Percentiles rank a stretch among this genome's conserved stretches.
Conservation (phyloP, 2,888 invertebrate species). For the Metalampra italica region DNA sequence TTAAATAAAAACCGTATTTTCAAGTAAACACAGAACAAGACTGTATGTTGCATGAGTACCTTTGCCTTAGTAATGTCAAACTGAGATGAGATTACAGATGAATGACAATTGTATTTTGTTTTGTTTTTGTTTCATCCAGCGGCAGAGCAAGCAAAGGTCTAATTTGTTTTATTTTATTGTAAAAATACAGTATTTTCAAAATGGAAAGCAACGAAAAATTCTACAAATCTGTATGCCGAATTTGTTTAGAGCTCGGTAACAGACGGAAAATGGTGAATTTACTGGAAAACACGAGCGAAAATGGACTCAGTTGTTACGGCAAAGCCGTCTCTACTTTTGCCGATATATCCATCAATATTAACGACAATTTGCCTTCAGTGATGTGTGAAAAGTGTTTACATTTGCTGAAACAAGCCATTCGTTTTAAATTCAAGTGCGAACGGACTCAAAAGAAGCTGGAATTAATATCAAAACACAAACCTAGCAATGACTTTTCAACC, state of each 20-base stretch:
- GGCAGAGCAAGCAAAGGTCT: too few relatives aligned
- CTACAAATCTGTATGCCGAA: constrained; percentile 49
- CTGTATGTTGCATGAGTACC: too few relatives aligned
- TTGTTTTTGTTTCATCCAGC: too few relatives aligned
- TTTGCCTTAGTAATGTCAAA: too few relatives aligned
- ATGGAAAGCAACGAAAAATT: constrained; percentile 42
- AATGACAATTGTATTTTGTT: too few relatives aligned
- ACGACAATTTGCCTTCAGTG: constrained; percentile 42
- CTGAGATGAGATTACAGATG: too few relatives aligned
- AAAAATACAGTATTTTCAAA: neutral
- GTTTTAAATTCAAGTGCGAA: constrained; percentile 54
- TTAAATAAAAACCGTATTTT: too few relatives aligned
- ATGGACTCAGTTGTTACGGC: constrained; percentile 46
- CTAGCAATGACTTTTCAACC: constrained; percentile 10
- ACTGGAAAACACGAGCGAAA: constrained; percentile 33
- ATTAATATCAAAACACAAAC: constrained; percentile 17
- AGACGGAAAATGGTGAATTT: constrained; percentile 43
- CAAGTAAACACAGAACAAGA: too few relatives aligned
- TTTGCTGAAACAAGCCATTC: constrained; percentile 46
- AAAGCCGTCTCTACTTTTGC: constrained; percentile 43
- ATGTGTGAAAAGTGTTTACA: constrained; percentile 52
- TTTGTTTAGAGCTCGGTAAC: constrained; percentile 44
- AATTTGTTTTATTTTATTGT: too few relatives aligned
- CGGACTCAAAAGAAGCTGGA: constrained; percentile 38
- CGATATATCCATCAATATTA: constrained; percentile 33